Conservation (phyloP, 30 jellyfish, hydroid and myxozoan genomes). For the Clytia hemisphaerica region DNA sequence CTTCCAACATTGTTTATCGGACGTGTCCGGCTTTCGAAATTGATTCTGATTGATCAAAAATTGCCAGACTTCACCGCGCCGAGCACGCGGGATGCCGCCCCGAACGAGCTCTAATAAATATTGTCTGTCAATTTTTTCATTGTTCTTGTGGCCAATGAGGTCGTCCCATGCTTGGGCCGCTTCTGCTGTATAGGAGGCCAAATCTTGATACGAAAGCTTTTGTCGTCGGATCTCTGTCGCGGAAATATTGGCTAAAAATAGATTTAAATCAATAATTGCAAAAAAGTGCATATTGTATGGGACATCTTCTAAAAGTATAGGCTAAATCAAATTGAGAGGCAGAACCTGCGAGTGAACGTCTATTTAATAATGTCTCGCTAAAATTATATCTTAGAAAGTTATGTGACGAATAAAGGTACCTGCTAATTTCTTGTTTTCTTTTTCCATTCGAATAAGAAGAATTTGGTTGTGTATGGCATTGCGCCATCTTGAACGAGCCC, state of each 20-base stretch:
- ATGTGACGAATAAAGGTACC: slow-evolving; percentile 41
- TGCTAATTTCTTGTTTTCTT: slow-evolving; percentile 80
- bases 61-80: slow-evolving; percentile 98
- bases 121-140: slow-evolving; percentile 66
- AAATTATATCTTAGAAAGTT: neutral
- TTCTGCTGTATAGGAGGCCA: slow-evolving; percentile 64
- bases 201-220: slow-evolving; percentile 82
- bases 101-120: slow-evolving; percentile 73
- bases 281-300: neutral
- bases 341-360: neutral
- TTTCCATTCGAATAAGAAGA: slow-evolving; percentile 87
- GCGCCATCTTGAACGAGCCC: slow-evolving; percentile 91
- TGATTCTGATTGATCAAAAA: slow-evolving; percentile 75
- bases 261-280: neutral
- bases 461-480: slow-evolving; percentile 93
- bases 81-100: slow-evolving; percentile 91
- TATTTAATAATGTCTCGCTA: neutral
- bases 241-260: slow-evolving; percentile 57
- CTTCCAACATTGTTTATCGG: slow-evolving; percentile 54
- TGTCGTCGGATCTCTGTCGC: slow-evolving; percentile 97
- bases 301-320: neutral
- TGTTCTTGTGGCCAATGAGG: slow-evolving; percentile 40
- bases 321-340: neutral
- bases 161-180: slow-evolving; percentile 83
- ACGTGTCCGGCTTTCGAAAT: slow-evolving; percentile 70